Percentiles rank a stretch among this genome's conserved stretches.
phyloP scores from a whole-genome alignment of 2,797 vertebrate genomes.

The Melanotaenia maccullochi region DNA sequence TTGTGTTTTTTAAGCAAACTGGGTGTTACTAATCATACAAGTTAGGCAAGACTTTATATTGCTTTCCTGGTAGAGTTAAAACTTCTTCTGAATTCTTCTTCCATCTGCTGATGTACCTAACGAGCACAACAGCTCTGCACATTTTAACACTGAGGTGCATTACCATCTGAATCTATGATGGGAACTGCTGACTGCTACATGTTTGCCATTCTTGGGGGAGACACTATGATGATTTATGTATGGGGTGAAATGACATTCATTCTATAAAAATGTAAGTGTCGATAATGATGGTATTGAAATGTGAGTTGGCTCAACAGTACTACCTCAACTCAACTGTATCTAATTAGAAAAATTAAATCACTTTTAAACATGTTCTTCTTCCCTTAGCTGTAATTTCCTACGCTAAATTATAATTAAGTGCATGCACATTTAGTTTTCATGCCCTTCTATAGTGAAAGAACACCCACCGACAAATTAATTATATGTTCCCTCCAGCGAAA shows the following conservation, averaged over 20 bases:
- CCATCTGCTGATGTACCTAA: slow-evolving; percentile 4
- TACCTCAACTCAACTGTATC: background rate
- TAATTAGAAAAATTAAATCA: background rate
- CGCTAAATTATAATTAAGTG: background rate
- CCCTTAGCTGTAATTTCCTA: background rate
- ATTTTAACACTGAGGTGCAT: background rate
- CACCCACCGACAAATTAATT: background rate
- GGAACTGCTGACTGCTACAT: slow-evolving; percentile 7
- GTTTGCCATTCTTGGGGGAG: slow-evolving; percentile 5
- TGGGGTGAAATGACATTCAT: background rate
- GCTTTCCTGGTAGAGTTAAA: background rate
- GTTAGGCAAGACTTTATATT: background rate
- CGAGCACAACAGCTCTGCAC: slow-evolving; percentile 1
- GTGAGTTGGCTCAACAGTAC: background rate
- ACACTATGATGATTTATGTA: background rate
- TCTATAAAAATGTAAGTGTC: background rate
- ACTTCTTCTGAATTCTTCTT: slow-evolving; percentile 4
- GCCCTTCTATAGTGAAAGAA: background rate
- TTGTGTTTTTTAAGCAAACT: background rate
- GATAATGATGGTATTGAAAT: background rate
- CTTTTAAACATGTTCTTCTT: background rate
- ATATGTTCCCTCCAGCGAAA: background rate
- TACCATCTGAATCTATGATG: background rate
- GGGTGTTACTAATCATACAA: background rate
- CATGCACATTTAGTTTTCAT: background rate